These are phyloP conservation scores for Baryphthengus martii DNA, from an alignment of 2,113 vertebrate species.

Conservation along the genomic window DNA sequence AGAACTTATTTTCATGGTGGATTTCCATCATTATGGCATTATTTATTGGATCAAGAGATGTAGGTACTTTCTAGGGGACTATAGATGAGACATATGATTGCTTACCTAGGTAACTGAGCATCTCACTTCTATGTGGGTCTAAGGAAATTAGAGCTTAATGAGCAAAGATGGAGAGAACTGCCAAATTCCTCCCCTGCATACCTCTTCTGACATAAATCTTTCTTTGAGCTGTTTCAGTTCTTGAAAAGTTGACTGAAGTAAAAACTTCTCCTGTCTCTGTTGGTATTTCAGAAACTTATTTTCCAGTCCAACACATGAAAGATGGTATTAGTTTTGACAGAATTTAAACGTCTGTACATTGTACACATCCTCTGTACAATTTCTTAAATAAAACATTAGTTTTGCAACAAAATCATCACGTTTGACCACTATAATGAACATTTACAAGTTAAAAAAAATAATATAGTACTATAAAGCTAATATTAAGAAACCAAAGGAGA, in stretches of 20 bases:
- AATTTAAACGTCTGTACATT: neutral
- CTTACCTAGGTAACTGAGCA: neutral
- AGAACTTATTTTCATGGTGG: neutral
- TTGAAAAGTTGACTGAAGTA: neutral
- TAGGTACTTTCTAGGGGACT: neutral
- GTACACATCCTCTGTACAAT: neutral
- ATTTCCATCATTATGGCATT: neutral
- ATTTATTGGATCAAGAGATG: neutral
- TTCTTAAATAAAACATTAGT: neutral
- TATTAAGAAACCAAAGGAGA: neutral
- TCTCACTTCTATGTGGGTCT: neutral
- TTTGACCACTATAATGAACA: neutral
- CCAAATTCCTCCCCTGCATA: neutral
- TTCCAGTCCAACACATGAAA: neutral
- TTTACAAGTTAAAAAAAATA: neutral
- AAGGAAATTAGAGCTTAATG: neutral
- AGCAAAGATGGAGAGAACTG: neutral
- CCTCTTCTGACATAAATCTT: neutral
- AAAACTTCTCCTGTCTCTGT: neutral
- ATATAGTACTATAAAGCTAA: neutral
- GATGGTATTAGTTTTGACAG: neutral
- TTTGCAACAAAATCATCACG: neutral
- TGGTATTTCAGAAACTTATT: neutral
- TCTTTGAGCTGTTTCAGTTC: neutral
- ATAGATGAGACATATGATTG: neutral